Percentiles rank a stretch among this genome's conserved stretches.
Evolutionary conservation across 2,888 invertebrate genomes (phyloP).

Genomic region (Ditylenchus weischeri): DNA sequence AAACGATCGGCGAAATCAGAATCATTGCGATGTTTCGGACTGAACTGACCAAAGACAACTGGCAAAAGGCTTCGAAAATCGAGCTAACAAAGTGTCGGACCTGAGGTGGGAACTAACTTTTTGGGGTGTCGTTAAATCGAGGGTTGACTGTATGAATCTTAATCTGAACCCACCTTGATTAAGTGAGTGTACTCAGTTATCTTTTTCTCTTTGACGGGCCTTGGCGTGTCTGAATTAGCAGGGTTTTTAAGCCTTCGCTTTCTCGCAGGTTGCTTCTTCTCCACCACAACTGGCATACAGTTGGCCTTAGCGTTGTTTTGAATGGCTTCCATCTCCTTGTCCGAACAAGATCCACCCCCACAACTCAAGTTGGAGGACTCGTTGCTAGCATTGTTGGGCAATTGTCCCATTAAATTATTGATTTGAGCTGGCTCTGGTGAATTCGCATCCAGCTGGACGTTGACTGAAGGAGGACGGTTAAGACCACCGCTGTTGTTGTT

Average conservation of each 20-base stretch:
- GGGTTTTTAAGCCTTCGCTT: conserved; percentile 12
- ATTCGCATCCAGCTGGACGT: conserved; percentile 6
- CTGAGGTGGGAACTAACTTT: no score
- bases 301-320: conserved; percentile 12
- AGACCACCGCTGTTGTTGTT: background rate
- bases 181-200: conserved; percentile 19
- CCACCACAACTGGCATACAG: background rate
- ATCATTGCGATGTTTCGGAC: no score
- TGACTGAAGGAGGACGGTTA: conserved; percentile 7
- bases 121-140: no score
- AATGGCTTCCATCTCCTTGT: conserved; percentile 22
- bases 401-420: conserved; percentile 4
- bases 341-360: conserved; percentile 17
- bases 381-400: conserved; percentile 22
- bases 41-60: no score
- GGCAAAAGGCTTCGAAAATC: no score
- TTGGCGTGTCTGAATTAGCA: conserved; percentile 12
- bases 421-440: conserved; percentile 18
- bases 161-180: conserved; percentile 6
- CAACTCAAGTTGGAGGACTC: conserved; percentile 24
- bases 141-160: no score
- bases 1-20: no score
- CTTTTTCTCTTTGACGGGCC: conserved; percentile 16
- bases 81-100: no score
- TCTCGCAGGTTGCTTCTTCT: conserved; percentile 16